Conservation (phyloP, 2,888 invertebrate species). For the Deroplatys truncata region DNA sequence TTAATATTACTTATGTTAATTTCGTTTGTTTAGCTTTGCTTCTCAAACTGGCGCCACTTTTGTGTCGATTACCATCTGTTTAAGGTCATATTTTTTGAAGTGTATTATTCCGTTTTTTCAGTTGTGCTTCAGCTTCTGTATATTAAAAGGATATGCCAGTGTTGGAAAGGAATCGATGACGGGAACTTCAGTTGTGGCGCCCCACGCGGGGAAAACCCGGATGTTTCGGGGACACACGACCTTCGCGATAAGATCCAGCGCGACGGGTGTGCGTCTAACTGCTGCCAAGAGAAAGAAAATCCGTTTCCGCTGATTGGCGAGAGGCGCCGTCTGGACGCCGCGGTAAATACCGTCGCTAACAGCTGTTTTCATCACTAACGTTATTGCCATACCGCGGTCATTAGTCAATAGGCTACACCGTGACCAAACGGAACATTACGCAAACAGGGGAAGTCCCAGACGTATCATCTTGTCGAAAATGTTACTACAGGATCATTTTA, state of each 20-base stretch:
- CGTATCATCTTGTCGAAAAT: too few species aligned
- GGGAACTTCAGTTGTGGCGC: background rate
- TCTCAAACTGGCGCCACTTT: too few species aligned
- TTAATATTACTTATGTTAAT: too few species aligned
- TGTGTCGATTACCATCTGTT: too few species aligned
- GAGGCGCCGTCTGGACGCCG: background rate
- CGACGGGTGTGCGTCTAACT: background rate
- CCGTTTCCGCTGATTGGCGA: background rate
- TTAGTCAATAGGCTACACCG: background rate
- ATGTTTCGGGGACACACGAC: background rate
- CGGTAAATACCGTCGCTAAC: background rate
- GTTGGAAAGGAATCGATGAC: background rate
- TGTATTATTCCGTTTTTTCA: too few species aligned
- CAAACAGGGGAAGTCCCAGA: background rate
- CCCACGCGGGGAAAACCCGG: background rate
- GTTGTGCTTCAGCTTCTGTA: too few species aligned
- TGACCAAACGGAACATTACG: too few species aligned
- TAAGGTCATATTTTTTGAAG: too few species aligned
- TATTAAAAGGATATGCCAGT: too few species aligned
- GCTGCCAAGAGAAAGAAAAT: background rate
- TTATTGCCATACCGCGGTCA: background rate
- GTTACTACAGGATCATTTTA: too few species aligned
- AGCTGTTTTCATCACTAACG: background rate
- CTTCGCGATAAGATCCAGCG: background rate
- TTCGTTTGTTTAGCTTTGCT: too few species aligned